Base-by-base conservation (phyloP, 2,113 vertebrate species). In the Limnothrissa miodon region DNA sequence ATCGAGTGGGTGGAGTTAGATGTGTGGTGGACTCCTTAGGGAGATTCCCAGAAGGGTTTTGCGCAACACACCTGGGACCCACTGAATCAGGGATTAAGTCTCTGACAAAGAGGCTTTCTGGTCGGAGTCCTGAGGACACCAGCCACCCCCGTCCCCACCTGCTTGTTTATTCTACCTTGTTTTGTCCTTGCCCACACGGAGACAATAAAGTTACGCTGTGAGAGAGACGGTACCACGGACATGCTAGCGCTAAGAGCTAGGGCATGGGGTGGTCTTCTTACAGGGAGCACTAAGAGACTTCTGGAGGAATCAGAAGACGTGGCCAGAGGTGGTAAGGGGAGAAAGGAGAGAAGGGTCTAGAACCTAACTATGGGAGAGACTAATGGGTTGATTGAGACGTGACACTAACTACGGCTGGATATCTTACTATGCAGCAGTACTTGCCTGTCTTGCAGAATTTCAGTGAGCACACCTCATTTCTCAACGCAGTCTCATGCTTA, bases 11-110 rank as follows among this genome's bases (percentile, higher is more conserved):
- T 48, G 15, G 15, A 56, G 48, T 25, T 25, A 59, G n/a, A 59
- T 29, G 29, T n/a, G n/a, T 9, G 8, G 59, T 29, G 59, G 10
- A 5, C 36, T 53, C 46, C 36, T 39, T 39, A 39, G 4, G 36
- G 48, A 48, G 17, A 25, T 11, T 51, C n/a, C 45, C 51, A 81
- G 17, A 59, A 51, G 25, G 66, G 85, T 56, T 89, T 89, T 86
- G 82, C 53, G 83, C 78, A 79, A 87, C 83, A 59, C 39, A 80
- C 70, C 45, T 44, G 56, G 84, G 83, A 89, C 66, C 81, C 83
- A 62, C 79, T 90, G 91, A 92, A 85, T 84, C 85, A 82, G 83
- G 90, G 93, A 93, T 94, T 90, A 93, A 82, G 83, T 81, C 19
- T 13, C 78, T 81, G 83, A 91, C 84, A 91, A 90, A 88, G 86